These are phyloP conservation scores for Sakesphorus luctuosus DNA, from an alignment of 2,113 vertebrate species.

Conservation along the genomic window DNA sequence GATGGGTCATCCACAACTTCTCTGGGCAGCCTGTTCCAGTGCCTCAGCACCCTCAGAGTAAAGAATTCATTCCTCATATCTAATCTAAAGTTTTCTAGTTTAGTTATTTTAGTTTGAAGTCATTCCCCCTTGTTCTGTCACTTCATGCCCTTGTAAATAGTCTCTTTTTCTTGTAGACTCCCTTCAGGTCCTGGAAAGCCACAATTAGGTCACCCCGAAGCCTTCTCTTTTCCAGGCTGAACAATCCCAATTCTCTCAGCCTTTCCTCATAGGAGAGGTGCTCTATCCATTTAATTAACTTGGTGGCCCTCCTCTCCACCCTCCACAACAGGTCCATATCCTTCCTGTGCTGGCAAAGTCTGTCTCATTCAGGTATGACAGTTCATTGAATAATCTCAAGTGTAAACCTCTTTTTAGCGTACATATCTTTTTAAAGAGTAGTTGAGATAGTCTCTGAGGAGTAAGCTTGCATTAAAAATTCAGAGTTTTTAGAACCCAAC, in stretches of 20 bases:
- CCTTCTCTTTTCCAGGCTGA: background rate
- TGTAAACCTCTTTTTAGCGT: background rate
- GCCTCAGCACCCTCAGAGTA: background rate
- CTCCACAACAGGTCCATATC: background rate
- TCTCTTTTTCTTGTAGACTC: background rate
- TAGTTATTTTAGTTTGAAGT: background rate
- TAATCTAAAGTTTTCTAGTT: background rate
- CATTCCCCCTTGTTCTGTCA: background rate
- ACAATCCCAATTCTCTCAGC: background rate
- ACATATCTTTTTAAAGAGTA: background rate
- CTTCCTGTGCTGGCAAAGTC: background rate
- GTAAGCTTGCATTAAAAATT: background rate
- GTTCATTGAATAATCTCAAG: background rate
- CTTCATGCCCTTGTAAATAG: background rate
- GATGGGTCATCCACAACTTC: background rate
- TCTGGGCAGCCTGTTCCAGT: background rate
- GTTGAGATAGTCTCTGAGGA: background rate
- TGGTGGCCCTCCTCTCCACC: background rate
- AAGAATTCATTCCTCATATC: background rate
- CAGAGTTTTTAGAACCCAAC: background rate
- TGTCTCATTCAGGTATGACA: background rate
- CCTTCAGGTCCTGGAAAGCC: background rate
- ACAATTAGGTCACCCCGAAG: background rate
- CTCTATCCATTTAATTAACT: background rate
- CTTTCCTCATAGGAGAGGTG: background rate